Evolutionary conservation across 2,797 vertebrate genomes (phyloP).

Genomic region (Vespertilio murinus): DNA sequence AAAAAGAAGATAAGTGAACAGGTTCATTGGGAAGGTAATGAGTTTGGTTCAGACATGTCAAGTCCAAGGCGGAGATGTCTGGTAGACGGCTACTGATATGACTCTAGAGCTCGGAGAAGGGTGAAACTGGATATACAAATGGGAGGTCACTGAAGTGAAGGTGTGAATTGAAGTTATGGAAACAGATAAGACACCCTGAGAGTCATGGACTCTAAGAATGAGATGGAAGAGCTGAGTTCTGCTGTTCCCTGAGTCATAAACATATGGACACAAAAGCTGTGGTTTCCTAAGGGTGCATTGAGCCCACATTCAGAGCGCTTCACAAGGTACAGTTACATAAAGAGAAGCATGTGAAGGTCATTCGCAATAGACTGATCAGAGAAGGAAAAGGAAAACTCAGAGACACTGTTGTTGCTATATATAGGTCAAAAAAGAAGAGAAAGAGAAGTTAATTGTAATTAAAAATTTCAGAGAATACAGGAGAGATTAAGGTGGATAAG

Average conservation of each 20-base stretch:
- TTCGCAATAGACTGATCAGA: not conserved
- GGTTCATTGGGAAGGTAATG: not conserved
- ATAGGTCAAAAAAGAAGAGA: not conserved
- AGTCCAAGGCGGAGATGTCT: not conserved
- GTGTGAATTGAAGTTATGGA: not conserved
- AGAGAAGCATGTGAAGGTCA: not conserved
- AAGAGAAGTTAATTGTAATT: not conserved
- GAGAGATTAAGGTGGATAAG: not conserved
- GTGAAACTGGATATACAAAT: constrained; percentile 12
- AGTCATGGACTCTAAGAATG: not conserved
- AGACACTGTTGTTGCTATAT: not conserved
- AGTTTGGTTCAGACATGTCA: constrained; percentile 23
- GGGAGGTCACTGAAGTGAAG: not conserved
- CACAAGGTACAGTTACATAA: not conserved
- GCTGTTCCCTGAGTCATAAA: not conserved
- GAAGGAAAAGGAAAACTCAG: not conserved
- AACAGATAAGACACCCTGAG: not conserved
- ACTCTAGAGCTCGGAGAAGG: not conserved
- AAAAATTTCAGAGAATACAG: not conserved
- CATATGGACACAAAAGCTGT: not conserved
- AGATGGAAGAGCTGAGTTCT: not conserved
- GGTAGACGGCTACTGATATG: not conserved
- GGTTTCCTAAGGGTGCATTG: not conserved
- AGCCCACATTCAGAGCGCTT: not conserved
- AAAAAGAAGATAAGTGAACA: not conserved